These are phyloP conservation scores for Aphelenchoides fujianensis DNA, from an alignment of 1,140 invertebrate species.

Conservation along the genomic window DNA sequence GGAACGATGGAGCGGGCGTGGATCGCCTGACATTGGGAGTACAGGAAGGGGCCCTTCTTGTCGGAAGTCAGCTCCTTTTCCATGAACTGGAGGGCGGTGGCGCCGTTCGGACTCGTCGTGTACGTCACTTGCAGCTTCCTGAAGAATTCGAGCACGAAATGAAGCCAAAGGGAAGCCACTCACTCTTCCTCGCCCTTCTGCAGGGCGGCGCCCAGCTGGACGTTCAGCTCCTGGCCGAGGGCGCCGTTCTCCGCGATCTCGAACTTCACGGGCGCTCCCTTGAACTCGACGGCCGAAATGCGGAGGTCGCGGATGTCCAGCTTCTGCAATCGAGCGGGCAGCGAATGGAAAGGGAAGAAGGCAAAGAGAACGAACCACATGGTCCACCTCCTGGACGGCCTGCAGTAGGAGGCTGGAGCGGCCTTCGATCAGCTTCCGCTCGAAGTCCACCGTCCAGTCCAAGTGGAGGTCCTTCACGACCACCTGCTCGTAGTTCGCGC, in stretches of 20 bases:
- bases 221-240: slow-evolving; percentile 75
- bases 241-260: background rate
- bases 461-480: slow-evolving; percentile 69
- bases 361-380: slow-evolving; percentile 37
- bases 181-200: slow-evolving; percentile 17
- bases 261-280: background rate
- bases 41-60: slow-evolving; percentile 81
- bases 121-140: slow-evolving; percentile 73
- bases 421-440: slow-evolving; percentile 64
- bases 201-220: slow-evolving; percentile 66
- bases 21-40: slow-evolving; percentile 73
- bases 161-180: slow-evolving; percentile 34
- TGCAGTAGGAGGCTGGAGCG: slow-evolving; percentile 62
- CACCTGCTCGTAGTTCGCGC: slow-evolving; percentile 67
- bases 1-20: slow-evolving; percentile 74
- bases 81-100: slow-evolving; percentile 84
- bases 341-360: too few relatives aligned
- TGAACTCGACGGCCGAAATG: background rate
- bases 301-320: background rate
- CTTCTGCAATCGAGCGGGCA: background rate
- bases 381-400: slow-evolving; percentile 41
- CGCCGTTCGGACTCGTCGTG: slow-evolving; percentile 70
- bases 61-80: slow-evolving; percentile 80
- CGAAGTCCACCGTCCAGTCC: slow-evolving; percentile 69
- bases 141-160: slow-evolving; percentile 43